Percentiles rank a stretch among this genome's conserved stretches.
phyloP scores from a whole-genome alignment of 2,888 invertebrate genomes.

The Andrena fulva region DNA sequence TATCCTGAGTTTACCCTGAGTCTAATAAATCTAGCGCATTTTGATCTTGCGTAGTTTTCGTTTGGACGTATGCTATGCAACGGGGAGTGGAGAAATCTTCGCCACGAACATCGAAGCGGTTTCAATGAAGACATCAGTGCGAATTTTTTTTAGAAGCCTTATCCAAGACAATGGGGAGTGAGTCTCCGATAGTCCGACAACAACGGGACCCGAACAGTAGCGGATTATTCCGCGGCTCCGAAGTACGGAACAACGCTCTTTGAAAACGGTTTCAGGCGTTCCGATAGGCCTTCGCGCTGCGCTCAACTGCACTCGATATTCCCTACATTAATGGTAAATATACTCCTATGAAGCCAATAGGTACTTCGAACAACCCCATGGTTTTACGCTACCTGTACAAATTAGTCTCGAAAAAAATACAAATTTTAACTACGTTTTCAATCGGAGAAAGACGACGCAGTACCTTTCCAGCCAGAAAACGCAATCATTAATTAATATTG shows the following conservation, averaged over 20 bases:
- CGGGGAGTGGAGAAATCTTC: neutral
- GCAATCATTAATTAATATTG: too few relatives aligned
- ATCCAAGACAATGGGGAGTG: conserved; percentile 54
- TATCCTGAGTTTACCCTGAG: too few relatives aligned
- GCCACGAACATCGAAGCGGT: conserved; percentile 29
- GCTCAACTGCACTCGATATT: conserved; percentile 26
- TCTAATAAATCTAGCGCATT: too few relatives aligned
- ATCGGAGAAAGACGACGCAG: too few relatives aligned
- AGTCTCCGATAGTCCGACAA: conserved; percentile 52
- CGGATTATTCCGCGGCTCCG: conserved; percentile 49
- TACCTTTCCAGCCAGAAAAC: too few relatives aligned
- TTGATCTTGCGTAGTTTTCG: neutral
- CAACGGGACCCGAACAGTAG: conserved; percentile 57
- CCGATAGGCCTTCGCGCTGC: conserved; percentile 11
- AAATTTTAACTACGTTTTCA: neutral
- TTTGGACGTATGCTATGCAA: neutral
- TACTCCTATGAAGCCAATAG: conserved; percentile 2
- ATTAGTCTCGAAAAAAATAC: neutral
- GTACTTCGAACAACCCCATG: neutral
- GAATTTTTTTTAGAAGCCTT: conserved; percentile 48
- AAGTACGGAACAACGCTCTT: conserved; percentile 46
- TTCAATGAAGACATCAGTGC: conserved; percentile 52
- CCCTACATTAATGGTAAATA: neutral
- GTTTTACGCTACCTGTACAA: neutral
- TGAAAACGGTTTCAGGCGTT: conserved; percentile 29